These are phyloP conservation scores for Homarus americanus DNA, from an alignment of 1,140 invertebrate species.

Conservation along the genomic window DNA sequence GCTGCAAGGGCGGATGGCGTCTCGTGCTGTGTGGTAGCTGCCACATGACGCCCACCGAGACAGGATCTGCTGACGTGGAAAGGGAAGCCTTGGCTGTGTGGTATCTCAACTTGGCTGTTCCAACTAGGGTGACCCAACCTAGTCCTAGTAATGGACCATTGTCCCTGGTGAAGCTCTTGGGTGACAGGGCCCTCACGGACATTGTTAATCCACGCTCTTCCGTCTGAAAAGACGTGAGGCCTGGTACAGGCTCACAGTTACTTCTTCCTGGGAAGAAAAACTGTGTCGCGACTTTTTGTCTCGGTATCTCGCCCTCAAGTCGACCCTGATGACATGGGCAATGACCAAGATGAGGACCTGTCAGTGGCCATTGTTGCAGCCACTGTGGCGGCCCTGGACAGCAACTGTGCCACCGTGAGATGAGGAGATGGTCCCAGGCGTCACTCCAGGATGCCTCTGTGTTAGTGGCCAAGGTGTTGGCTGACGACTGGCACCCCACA, in stretches of 20 bases:
- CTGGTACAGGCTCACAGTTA: too few species aligned
- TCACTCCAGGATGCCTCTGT: not conserved
- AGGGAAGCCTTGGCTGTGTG: not conserved
- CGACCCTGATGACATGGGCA: not conserved
- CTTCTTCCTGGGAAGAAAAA: not conserved
- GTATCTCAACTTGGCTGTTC: not conserved
- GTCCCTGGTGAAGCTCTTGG: not conserved
- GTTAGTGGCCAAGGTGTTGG: not conserved
- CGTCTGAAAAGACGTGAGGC: not conserved
- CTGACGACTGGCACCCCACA: conserved; percentile 19
- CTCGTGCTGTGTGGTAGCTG: conserved; percentile 39
- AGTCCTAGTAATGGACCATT: too few species aligned
- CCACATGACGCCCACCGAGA: conserved; percentile 21
- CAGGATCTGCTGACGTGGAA: not conserved
- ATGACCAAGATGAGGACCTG: not conserved
- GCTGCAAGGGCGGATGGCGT: conserved; percentile 1
- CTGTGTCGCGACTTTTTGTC: not conserved
- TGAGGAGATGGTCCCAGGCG: not conserved
- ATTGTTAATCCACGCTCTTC: too few species aligned
- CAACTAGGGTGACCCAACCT: not conserved
- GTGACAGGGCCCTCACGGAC: too few species aligned
- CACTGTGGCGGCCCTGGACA: not conserved
- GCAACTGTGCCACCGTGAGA: not conserved
- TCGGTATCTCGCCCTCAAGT: not conserved
- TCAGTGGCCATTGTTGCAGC: not conserved